These are phyloP conservation scores for Aradophagus sp. DNA, from an alignment of 1,140 invertebrate genomes.

Conservation along the genomic window DNA sequence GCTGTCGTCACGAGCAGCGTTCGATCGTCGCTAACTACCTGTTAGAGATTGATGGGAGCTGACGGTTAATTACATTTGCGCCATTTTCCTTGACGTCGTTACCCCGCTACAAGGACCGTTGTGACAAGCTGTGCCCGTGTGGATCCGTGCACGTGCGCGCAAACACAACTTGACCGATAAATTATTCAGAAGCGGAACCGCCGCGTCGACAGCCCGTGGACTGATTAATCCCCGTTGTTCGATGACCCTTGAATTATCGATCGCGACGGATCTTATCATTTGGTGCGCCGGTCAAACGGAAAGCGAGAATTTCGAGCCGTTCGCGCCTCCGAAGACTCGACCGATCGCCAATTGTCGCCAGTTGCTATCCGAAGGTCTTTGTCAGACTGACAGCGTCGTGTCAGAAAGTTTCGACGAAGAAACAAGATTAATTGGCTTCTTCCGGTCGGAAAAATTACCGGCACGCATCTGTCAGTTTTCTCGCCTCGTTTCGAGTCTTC, in stretches of 20 bases:
- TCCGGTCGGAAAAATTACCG: no score
- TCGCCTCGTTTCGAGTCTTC: no score
- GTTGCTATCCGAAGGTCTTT: no score
- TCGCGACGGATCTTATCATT: constrained; percentile 33
- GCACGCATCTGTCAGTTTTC: no score
- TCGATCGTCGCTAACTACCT: constrained; percentile 54
- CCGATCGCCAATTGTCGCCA: no score
- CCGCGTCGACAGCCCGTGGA: constrained; percentile 55
- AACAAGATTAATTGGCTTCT: no score
- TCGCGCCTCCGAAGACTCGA: no score
- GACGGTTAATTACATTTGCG: constrained; percentile 59
- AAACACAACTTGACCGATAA: constrained; percentile 57
- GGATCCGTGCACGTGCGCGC: constrained; percentile 17
- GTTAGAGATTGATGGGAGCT: constrained; percentile 58
- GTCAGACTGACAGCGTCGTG: no score
- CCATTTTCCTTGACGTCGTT: constrained; percentile 57
- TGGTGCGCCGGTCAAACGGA: not conserved
- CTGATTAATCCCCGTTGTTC: constrained; percentile 61
- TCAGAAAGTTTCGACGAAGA: no score
- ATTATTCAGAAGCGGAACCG: constrained; percentile 62
- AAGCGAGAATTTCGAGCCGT: no score
- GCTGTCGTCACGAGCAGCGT: constrained; percentile 46
- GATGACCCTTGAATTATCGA: constrained; percentile 53
- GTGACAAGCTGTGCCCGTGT: constrained; percentile 33
- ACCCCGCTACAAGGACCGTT: constrained; percentile 44